phyloP scores from a whole-genome alignment of 1,140 invertebrate genomes.

The Anastrepha obliqua region DNA sequence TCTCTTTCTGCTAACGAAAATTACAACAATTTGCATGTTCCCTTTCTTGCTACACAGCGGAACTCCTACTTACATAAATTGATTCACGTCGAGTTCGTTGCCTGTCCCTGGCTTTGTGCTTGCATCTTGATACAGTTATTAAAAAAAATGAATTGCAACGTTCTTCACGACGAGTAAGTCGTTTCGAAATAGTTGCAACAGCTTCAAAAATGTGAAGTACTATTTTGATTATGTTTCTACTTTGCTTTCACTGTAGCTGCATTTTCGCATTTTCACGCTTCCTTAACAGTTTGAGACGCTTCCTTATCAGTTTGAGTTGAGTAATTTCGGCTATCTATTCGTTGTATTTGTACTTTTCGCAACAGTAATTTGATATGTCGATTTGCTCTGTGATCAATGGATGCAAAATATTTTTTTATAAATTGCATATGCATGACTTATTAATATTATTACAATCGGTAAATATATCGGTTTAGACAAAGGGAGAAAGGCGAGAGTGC shows the following conservation, averaged over 20 bases:
- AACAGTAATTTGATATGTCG: background rate
- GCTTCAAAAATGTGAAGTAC: slow-evolving; percentile 7
- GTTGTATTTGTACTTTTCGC: background rate
- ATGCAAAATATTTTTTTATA: too few species aligned
- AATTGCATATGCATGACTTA: too few species aligned
- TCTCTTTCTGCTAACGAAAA: slow-evolving; percentile 17
- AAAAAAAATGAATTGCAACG: background rate
- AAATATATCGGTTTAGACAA: too few species aligned
- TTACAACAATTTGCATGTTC: background rate
- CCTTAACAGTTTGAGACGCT: background rate
- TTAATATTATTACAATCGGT: too few species aligned
- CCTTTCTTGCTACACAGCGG: background rate
- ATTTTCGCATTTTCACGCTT: too few species aligned
- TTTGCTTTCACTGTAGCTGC: background rate
- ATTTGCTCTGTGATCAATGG: too few species aligned
- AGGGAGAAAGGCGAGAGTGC: too few species aligned
- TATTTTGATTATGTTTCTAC: background rate
- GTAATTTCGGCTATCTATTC: background rate
- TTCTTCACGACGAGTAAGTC: background rate
- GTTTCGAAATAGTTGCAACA: slow-evolving; percentile 13
- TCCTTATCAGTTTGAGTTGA: slow-evolving; percentile 23
- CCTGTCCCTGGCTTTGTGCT: background rate
- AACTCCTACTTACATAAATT: slow-evolving; percentile 8
- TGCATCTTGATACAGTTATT: background rate
- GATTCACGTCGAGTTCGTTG: slow-evolving; percentile 21